Percentiles rank a stretch among this genome's conserved stretches.
Conservation (phyloP, 2,113 vertebrate genomes). For the Anseranas semipalmata region DNA sequence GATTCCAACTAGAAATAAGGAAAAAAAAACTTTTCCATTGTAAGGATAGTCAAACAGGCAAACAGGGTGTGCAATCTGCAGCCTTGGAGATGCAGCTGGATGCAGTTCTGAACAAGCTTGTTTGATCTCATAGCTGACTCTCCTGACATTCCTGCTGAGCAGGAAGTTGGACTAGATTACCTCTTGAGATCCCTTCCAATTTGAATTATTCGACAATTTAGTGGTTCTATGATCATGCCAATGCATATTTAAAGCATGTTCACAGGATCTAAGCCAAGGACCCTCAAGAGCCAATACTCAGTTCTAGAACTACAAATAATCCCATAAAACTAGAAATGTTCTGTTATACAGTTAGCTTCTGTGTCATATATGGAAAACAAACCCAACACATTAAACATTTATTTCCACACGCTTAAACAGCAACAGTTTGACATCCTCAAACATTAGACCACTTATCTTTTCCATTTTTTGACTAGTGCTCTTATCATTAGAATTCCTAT, state of each 20-base stretch:
- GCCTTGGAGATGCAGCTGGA: background rate
- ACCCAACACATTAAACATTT: background rate
- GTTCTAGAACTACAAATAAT: background rate
- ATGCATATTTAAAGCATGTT: background rate
- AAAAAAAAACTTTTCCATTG: background rate
- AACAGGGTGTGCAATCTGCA: background rate
- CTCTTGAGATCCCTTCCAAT: background rate
- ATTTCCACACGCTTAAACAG: background rate
- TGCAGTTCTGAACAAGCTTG: background rate
- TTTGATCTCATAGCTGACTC: background rate
- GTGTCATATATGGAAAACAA: background rate
- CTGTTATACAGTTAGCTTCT: background rate
- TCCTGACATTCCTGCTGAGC: background rate
- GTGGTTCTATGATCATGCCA: background rate
- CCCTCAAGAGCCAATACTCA: background rate
- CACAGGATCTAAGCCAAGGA: background rate
- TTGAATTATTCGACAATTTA: background rate
- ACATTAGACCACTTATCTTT: background rate
- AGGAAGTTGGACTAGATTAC: background rate
- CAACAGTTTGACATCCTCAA: accelerated
- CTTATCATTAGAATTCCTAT: background rate
- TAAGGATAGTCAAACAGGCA: background rate
- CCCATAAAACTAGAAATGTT: background rate
- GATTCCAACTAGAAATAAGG: background rate
- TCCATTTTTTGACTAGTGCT: background rate